Percentiles rank a stretch among this genome's conserved stretches.
Evolutionary conservation across 2,113 vertebrate species (phyloP).

Genomic region (Mesoclemmys tuberculata): DNA sequence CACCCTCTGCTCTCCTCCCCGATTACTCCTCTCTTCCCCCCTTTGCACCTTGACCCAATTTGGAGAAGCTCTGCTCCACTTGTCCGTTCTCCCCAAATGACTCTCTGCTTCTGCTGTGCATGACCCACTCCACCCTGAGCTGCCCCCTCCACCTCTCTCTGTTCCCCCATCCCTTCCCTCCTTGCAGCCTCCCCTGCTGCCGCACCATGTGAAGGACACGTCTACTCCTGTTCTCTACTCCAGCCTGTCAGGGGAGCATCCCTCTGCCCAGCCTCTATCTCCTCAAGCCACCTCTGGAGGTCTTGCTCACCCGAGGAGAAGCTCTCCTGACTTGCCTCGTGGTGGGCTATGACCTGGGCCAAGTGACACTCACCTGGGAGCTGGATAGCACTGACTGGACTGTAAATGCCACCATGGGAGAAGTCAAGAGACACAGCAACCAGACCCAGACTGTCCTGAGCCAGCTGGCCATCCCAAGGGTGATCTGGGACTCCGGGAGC

Average conservation of each 20-base stretch:
- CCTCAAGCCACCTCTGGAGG: background rate
- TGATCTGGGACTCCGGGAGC: background rate
- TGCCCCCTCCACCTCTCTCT: background rate
- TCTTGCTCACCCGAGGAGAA: background rate
- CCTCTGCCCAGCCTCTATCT: background rate
- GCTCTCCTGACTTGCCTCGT: background rate
- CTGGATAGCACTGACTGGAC: fast-evolving
- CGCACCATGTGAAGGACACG: background rate
- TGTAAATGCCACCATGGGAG: fast-evolving
- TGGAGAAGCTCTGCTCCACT: background rate
- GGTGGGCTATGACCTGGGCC: background rate
- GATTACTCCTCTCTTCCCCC: background rate
- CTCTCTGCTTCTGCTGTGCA: background rate
- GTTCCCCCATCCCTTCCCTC: background rate
- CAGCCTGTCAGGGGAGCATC: background rate
- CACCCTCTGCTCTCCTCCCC: background rate
- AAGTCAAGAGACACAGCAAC: fast-evolving
- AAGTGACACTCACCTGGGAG: background rate
- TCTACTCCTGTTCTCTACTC: background rate
- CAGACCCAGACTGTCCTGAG: background rate
- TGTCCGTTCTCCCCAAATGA: background rate
- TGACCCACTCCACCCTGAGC: background rate
- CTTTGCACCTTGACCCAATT: background rate
- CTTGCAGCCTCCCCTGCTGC: background rate
- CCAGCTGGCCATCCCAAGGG: background rate